Evolutionary conservation across 1,140 invertebrate genomes (phyloP).

Genomic region (Hycleus phaleratus): DNA sequence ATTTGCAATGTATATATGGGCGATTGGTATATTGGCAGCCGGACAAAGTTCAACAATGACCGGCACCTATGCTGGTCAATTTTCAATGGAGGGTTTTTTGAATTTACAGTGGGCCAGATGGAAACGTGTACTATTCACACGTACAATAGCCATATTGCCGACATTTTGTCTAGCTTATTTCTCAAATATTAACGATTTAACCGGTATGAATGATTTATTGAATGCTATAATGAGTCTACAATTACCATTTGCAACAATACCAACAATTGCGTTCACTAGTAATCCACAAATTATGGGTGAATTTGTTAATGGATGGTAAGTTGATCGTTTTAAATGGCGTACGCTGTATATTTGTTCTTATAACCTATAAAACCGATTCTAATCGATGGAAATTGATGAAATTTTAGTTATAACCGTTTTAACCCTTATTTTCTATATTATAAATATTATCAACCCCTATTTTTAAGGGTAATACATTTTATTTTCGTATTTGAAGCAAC

Average conservation of each 20-base stretch:
- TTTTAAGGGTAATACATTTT: no score
- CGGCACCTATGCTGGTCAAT: slow-evolving; percentile 68
- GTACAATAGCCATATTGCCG: slow-evolving; percentile 81
- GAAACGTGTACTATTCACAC: slow-evolving; percentile 81
- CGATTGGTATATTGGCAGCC: slow-evolving; percentile 81
- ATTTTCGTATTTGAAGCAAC: no score
- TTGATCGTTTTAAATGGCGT: background rate
- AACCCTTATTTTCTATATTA: no score
- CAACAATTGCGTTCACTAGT: slow-evolving; percentile 84
- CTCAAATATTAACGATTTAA: slow-evolving; percentile 67
- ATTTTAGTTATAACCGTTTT: background rate
- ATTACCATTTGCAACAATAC: slow-evolving; percentile 77
- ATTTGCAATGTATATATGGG: slow-evolving; percentile 84
- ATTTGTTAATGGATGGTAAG: slow-evolving; percentile 69
- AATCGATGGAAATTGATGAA: background rate
- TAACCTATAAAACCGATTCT: no score
- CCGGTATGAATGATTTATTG: slow-evolving; percentile 80
- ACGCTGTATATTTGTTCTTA: no score
- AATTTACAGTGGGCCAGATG: slow-evolving; percentile 84
- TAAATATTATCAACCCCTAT: no score
- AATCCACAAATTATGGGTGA: slow-evolving; percentile 76
- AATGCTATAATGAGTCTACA: slow-evolving; percentile 88
- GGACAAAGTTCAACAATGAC: slow-evolving; percentile 93
- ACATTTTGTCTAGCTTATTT: slow-evolving; percentile 77
- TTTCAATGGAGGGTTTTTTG: slow-evolving; percentile 81